Conservation (phyloP, 2,113 vertebrate species). For the Hippocampus comes region DNA sequence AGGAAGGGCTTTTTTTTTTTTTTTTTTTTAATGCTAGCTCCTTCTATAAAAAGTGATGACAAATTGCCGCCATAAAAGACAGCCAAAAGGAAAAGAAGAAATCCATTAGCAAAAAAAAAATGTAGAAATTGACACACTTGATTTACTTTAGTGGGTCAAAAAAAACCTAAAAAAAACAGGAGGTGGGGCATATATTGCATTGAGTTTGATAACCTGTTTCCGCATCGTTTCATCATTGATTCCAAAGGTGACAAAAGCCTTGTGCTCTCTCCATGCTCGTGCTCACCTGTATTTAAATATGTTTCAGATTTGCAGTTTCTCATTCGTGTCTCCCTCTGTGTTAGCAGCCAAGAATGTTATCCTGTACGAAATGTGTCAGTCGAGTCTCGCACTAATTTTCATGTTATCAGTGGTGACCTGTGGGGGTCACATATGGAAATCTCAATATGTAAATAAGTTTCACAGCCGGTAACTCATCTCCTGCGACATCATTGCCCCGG, state of each 20-base stretch:
- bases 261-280: background rate
- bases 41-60: background rate
- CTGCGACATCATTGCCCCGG: slow-evolving; percentile 29
- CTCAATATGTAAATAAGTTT: slow-evolving; percentile 35
- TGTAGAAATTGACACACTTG: background rate
- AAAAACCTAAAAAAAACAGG: background rate
- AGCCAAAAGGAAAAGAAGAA: background rate
- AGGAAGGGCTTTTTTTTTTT: background rate
- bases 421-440: slow-evolving; percentile 44
- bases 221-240: background rate
- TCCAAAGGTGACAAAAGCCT: background rate
- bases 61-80: background rate
- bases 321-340: background rate
- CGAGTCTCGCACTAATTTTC: background rate
- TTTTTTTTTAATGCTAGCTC: background rate
- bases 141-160: background rate
- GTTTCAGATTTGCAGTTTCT: background rate
- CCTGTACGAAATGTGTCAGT: background rate
- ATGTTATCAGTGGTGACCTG: slow-evolving; percentile 33
- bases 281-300: background rate
- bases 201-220: background rate
- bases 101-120: background rate
- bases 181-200: background rate
- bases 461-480: slow-evolving; percentile 39
- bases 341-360: background rate